Conservation (phyloP, 2,113 vertebrate species). For the Neomonachus schauinslandi region DNA sequence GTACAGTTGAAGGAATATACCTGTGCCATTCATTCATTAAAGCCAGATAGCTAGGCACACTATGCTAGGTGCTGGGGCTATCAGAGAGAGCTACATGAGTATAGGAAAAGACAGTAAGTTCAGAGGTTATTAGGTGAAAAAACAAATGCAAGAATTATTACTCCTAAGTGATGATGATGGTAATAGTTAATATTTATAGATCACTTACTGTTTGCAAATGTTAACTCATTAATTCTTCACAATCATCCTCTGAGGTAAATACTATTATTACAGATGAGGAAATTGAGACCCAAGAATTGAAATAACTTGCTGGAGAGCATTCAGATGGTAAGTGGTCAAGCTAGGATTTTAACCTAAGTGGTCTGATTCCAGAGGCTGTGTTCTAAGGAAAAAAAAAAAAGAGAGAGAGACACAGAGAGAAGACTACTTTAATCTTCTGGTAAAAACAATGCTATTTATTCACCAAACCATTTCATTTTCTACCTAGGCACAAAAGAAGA, state of each 20-base stretch:
- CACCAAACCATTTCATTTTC: slow-evolving; percentile 11
- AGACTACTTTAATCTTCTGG: neutral
- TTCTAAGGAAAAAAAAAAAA: neutral
- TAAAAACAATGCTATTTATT: slow-evolving; percentile 22
- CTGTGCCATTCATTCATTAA: neutral
- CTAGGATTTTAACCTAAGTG: slow-evolving; percentile 19
- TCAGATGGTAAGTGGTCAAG: neutral
- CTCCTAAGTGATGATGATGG: neutral
- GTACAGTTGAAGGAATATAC: neutral
- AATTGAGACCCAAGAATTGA: neutral
- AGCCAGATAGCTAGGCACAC: neutral
- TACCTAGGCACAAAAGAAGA: slow-evolving; percentile 12
- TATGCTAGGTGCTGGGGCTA: neutral
- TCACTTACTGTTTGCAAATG: slow-evolving; percentile 8
- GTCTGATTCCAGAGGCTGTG: neutral
- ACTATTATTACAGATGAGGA: neutral
- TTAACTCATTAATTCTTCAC: slow-evolving; percentile 40
- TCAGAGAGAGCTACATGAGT: neutral
- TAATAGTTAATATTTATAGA: neutral
- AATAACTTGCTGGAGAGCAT: neutral
- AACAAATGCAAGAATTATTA: slow-evolving; percentile 14
- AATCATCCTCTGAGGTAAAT: neutral
- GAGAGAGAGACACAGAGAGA: neutral
- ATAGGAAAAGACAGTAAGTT: slow-evolving; percentile 1
- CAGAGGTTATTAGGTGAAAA: slow-evolving; percentile 12